Base-by-base conservation (phyloP, 1,140 invertebrate genomes). In the Pogonognathellus flavescens region DNA sequence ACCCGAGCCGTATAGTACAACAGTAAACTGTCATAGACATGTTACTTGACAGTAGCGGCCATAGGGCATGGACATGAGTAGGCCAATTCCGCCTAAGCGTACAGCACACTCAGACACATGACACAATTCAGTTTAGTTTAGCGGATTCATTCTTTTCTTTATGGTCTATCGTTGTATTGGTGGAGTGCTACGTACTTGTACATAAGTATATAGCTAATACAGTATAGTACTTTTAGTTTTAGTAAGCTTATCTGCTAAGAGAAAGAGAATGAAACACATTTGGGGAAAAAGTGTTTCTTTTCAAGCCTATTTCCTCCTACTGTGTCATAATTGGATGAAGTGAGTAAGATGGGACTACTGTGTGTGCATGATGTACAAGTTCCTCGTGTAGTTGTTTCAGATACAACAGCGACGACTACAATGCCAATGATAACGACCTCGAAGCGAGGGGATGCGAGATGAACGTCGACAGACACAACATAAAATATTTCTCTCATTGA, bases 231-330 rank as follows among this genome's bases (percentile, higher is more conserved):
- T 6, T 41, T 41, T 41, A 41, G 31, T 3, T 6, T 41, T n/a
- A n/a, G n/a, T n/a, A n/a, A n/a, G 31, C 2, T 41, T 41, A 41
- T 41, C 31, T n/a, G 10, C 2, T 9, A 57, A 13, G 11, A 57
- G 53, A 57, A 14, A 13, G 13, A 53, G 57, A 83, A 83, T 49
- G 81, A 25, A 83, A 49, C 16, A 25, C 80, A 81, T 81, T 83
- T 83, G 52, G 59, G 81, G 53, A 53, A 83, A 82, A 83, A 62
- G 81, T 62, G 55, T 83, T 83, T 60, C 55, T 83, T 62, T 60
- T 62, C 59, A 83, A 41, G 55, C 57, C 59, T 83, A 22, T 60
- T 83, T 83, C 81, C 81, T 83, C 81, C 81, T 50, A 83, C 81
- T 59, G 81, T 60, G 81, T 22, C 81, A 62, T 83, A 83, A 83